phyloP scores from a whole-genome alignment of 2,888 invertebrate species.

The Spodoptera littoralis region DNA sequence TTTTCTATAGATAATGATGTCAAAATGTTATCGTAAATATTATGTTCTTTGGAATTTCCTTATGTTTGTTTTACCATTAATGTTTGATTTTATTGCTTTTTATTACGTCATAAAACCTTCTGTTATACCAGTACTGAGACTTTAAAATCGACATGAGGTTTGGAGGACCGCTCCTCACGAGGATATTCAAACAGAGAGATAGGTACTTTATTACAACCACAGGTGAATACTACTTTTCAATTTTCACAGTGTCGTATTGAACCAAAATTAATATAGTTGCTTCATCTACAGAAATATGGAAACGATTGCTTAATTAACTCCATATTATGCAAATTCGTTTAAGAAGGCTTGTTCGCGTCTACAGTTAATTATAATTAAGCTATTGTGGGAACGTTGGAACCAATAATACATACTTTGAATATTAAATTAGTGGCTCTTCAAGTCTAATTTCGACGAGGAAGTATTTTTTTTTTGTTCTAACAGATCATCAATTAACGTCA shows the following conservation, averaged over 20 bases:
- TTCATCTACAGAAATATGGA: neutral
- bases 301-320: neutral
- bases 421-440: constrained; percentile 4
- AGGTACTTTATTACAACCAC: too few relatives aligned
- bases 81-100: too few relatives aligned
- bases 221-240: too few relatives aligned
- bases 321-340: constrained; percentile 4
- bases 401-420: neutral
- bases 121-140: too few relatives aligned
- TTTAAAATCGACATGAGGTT: too few relatives aligned
- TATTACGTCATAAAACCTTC: too few relatives aligned
- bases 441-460: constrained; percentile 29
- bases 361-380: neutral
- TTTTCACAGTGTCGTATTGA: too few relatives aligned
- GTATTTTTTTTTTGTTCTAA: constrained; percentile 13
- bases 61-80: too few relatives aligned
- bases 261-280: too few relatives aligned
- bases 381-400: neutral
- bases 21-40: neutral
- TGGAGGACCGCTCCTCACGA: too few relatives aligned
- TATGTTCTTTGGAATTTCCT: neutral
- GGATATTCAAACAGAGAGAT: too few relatives aligned
- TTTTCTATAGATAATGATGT: too few relatives aligned
- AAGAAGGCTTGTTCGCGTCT: neutral
- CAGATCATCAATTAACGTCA: constrained; percentile 3